A percentile compares a stretch with the other conserved stretches of the same genome.
phyloP scores from a whole-genome alignment of 2,113 vertebrate genomes.

The Myocastor coypus region DNA sequence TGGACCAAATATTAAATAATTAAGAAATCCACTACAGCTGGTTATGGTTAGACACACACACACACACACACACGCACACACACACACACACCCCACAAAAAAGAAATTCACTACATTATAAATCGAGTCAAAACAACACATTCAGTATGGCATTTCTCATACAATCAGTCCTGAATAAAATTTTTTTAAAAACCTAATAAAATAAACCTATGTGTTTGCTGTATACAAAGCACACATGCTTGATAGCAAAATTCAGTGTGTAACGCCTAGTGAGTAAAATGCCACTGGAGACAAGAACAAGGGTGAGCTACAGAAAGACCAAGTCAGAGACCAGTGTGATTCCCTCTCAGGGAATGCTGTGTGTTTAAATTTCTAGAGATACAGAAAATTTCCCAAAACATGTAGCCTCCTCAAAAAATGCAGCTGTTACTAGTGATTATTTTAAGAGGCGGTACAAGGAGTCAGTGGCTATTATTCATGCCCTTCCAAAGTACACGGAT shows the following conservation, averaged over 20 bases:
- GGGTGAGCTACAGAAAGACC: background rate
- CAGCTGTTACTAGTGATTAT: background rate
- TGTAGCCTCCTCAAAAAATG: background rate
- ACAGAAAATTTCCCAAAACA: background rate
- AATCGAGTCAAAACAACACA: constrained; percentile 10
- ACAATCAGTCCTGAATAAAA: background rate
- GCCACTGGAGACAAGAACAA: background rate
- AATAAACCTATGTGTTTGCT: background rate
- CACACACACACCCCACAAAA: background rate
- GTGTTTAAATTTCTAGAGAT: background rate
- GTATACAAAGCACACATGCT: background rate
- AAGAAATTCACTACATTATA: background rate
- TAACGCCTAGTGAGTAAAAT: background rate
- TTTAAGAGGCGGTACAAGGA: background rate
- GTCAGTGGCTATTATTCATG: background rate
- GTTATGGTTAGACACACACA: background rate
- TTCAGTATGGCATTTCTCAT: constrained; percentile 28
- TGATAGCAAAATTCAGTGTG: background rate
- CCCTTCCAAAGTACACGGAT: background rate
- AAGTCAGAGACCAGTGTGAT: background rate
- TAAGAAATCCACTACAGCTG: constrained; percentile 8
- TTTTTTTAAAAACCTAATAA: background rate
- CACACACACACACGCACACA: background rate
- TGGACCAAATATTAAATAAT: constrained; percentile 25
- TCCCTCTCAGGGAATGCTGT: background rate